Base-by-base conservation (phyloP, 2,797 vertebrate genomes). In the Rhinophrynus dorsalis region DNA sequence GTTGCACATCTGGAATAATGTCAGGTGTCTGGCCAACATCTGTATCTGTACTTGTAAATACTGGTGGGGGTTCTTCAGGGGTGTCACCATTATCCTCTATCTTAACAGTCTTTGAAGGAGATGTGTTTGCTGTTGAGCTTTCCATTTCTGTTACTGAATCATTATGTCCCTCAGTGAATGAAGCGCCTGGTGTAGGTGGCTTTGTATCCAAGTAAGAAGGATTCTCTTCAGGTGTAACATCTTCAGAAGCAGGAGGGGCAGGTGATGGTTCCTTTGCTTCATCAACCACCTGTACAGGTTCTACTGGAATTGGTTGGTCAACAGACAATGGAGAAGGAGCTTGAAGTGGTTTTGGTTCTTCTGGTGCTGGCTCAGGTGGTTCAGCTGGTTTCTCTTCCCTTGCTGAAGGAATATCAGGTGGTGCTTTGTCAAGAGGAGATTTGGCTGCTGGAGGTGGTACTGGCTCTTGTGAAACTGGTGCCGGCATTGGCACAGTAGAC, bases 121-220 rank as follows among this genome's bases (percentile, higher is more conserved):
- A 80, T 7, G 82, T 67, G 52, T 75, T 78, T 5, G 81, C 69
- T 26, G 86, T 89, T 56, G 74, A 44, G 45, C 55, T 48, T 24
- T 85, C 83, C 3, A 84, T 76, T 57, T 94, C 90, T 40, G 80
- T 79, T 64, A 92, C 90, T 61, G 81, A 78, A 13, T 54, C 79
- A 74, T 54, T 79, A 23, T 81, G 82, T 2, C 11, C 68, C 3
- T 86, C 82, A 2, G 85, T 80, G 73, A 91, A 81, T 0, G 90
- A 93, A 67, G 86, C 82, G 56, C 91, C 90, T 0, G 93, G 90
- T 64, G 93, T 93, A 3, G 85, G 91, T 75, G 92, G 93, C 76
- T 94, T 95, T 30, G 90, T 88, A 75, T 93, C 91, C 74, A 85
- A 74, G 44, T 70, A 81, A 0, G 83, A 81, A 51, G 77, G 74